Percentiles rank a stretch among this genome's conserved stretches.
phyloP scores from a whole-genome alignment of 2,888 invertebrate species.

The Hemithea aestivaria region DNA sequence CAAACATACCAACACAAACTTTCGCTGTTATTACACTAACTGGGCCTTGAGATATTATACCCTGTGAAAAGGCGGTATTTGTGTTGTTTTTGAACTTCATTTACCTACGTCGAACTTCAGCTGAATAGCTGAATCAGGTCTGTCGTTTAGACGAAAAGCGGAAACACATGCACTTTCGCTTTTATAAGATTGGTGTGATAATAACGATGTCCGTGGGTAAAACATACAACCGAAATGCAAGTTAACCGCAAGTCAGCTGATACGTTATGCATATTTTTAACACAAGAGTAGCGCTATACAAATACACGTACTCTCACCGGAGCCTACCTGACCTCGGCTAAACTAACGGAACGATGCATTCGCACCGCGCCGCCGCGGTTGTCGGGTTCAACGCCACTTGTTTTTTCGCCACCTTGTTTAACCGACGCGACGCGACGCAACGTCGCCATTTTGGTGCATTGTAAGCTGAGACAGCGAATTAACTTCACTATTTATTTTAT shows the following conservation, averaged over 20 bases:
- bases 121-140: too few relatives aligned
- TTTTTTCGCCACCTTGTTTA: constrained; percentile 61
- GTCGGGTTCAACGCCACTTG: constrained; percentile 61
- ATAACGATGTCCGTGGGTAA: too few relatives aligned
- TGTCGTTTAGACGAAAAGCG: neutral
- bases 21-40: too few relatives aligned
- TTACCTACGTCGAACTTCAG: too few relatives aligned
- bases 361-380: constrained; percentile 8
- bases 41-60: too few relatives aligned
- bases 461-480: too few relatives aligned
- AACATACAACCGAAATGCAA: constrained; percentile 1
- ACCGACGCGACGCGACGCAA: constrained; percentile 45
- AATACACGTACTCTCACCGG: constrained; percentile 19
- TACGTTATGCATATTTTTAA: constrained; percentile 41
- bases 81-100: too few relatives aligned
- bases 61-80: too few relatives aligned
- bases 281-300: constrained; percentile 27
- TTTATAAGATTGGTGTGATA: too few relatives aligned
- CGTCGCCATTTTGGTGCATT: constrained; percentile 19
- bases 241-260: constrained; percentile 6
- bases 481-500: too few relatives aligned
- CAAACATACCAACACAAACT: too few relatives aligned
- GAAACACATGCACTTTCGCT: constrained; percentile 1
- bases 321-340: constrained; percentile 68
- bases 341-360: constrained; percentile 66